Evolutionary conservation across 1,140 invertebrate genomes (phyloP), one percentile per base, ranked within the genome.

Genomic region (Teleogryllus occipitalis): DNA sequence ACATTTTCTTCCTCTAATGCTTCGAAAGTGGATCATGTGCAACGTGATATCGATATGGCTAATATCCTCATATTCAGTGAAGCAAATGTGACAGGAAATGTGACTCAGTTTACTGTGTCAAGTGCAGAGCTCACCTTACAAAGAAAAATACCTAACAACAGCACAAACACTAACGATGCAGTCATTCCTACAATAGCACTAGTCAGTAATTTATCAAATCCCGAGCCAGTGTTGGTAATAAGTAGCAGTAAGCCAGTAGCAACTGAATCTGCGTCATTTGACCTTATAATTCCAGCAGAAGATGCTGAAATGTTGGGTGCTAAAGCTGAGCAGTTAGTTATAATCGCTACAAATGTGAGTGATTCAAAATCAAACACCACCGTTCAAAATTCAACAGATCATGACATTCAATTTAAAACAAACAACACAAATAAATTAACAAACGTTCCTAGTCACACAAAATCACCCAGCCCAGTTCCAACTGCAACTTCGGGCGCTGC

Each of bases 41-140:
- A 47, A 77, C 39, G 76, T 78, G 79, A 80, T 72, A 46, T 81
- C 10, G 78, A 75, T 15, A 79, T 81, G 39, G 82, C 82, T 14
- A 81, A 82, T 75, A 80, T 82, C n/a, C 81, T 82, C 49, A 78
- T 82, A 15, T 81, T 82, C 14, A 80, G 39, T 65, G 47, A 80
- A 77, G 75, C 39, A 54, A 75, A 65, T 18, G 10, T 73, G 27
- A 46, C 78, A 1, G 54, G 54, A 18, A 65, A 65, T 65, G 54
- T 65, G 54, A 65, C 54, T 10, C 54, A 65, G 54, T 65, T 65
- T 7, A 65, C 54, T 7, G 10, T 65, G 18, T 14, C 54, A 10
- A 65, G 54, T 65, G 54, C 54, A 14, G 54, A 65, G 18, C 54
- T 65, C 2, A 65, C 54, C 10, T 65, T 65, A 18, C 2, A 65